A percentile compares a stretch with the other conserved stretches of the same genome.
Conservation (phyloP, 1,140 invertebrate species). For the Drosophila elegans region DNA sequence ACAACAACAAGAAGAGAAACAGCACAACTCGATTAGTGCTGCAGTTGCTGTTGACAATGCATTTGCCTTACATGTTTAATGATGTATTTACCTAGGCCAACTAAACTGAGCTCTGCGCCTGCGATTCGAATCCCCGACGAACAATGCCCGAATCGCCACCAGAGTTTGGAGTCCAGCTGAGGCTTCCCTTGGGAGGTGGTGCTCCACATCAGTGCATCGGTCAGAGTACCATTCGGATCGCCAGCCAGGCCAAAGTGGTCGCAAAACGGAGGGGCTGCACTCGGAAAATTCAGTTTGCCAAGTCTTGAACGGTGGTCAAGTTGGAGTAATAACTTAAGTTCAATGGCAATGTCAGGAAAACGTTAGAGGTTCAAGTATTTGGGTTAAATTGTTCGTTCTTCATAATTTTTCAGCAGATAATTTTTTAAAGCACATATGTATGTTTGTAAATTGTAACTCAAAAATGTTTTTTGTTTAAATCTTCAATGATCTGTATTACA, state of each 20-base stretch:
- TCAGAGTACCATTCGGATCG: conserved; percentile 12
- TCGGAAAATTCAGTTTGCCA: not conserved
- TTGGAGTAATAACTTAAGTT: not conserved
- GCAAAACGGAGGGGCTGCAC: not conserved
- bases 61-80: conserved; percentile 82
- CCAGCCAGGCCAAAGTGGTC: conserved; percentile 1
- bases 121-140: conserved; percentile 1
- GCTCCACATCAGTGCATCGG: conserved; percentile 26
- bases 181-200: not conserved
- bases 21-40: conserved; percentile 62
- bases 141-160: conserved; percentile 24
- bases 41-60: conserved; percentile 76
- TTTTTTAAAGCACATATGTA: too few species aligned
- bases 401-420: too few species aligned
- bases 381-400: too few species aligned
- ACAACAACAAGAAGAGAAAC: conserved; percentile 34
- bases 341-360: too few species aligned
- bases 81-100: conserved; percentile 80
- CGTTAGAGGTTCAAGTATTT: too few species aligned
- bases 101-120: conserved; percentile 57
- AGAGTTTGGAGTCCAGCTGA: not conserved
- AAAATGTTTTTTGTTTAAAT: too few species aligned
- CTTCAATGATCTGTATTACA: too few species aligned
- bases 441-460: too few species aligned
- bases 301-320: not conserved